These are phyloP conservation scores for Charaxes varanes DNA, from an alignment of 1,140 invertebrate species.

Conservation along the genomic window DNA sequence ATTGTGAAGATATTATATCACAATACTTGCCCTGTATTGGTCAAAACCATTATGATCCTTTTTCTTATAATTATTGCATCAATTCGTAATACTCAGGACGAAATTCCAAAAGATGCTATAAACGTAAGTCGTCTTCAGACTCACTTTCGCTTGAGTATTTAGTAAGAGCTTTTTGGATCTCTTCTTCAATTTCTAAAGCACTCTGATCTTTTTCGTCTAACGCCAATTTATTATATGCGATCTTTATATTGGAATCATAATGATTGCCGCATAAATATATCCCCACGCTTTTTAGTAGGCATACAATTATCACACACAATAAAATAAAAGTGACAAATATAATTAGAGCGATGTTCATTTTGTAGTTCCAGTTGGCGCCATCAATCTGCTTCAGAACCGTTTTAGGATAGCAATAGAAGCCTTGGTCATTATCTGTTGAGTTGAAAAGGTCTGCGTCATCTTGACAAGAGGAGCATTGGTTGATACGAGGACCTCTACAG, in stretches of 20 bases:
- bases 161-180: conserved; percentile 57
- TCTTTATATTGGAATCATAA: conserved; percentile 48
- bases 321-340: conserved; percentile 27
- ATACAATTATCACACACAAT: conserved; percentile 37
- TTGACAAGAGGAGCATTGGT: conserved; percentile 52
- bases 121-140: conserved; percentile 55
- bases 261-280: conserved; percentile 33
- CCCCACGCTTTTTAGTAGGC: conserved; percentile 30
- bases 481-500: conserved; percentile 49
- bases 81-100: conserved; percentile 45
- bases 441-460: conserved; percentile 57
- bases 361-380: conserved; percentile 49
- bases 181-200: conserved; percentile 58
- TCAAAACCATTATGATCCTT: conserved; percentile 4
- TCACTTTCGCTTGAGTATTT: conserved; percentile 54
- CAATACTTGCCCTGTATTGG: conserved; percentile 38
- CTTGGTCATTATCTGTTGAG: conserved; percentile 38
- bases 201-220: conserved; percentile 56
- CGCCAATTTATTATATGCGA: conserved; percentile 56
- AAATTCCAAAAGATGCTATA: conserved; percentile 47
- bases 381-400: conserved; percentile 47
- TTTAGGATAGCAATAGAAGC: conserved; percentile 56
- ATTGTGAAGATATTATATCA: conserved; percentile 38
- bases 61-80: conserved; percentile 15
- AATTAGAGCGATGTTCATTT: conserved; percentile 40